A percentile compares a stretch with the other conserved stretches of the same genome.
Evolutionary conservation across 2,888 invertebrate species (phyloP).

Genomic region (Noctua comes): DNA sequence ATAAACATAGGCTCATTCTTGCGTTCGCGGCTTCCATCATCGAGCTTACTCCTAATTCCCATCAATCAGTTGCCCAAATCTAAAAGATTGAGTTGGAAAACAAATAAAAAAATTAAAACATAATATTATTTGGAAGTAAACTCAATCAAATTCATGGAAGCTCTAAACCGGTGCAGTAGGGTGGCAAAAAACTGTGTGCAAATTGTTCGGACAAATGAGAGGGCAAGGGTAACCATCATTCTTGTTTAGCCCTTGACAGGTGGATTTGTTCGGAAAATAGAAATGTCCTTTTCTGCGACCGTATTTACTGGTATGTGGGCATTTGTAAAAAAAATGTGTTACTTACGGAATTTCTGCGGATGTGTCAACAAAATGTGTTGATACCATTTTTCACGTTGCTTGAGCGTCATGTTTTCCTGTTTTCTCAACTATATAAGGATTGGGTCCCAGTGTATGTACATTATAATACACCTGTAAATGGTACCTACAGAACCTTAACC

Average conservation of each 20-base stretch:
- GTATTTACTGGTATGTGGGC: conserved; percentile 34
- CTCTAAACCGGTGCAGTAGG: conserved; percentile 38
- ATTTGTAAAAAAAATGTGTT: conserved; percentile 29
- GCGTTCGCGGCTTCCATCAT: neutral
- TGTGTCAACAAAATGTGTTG: conserved; percentile 13
- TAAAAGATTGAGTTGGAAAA: neutral
- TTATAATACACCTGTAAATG: neutral
- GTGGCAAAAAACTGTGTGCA: conserved; percentile 53
- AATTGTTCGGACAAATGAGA: conserved; percentile 63
- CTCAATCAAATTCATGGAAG: conserved; percentile 40
- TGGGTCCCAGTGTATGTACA: neutral
- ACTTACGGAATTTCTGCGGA: neutral
- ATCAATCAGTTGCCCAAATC: neutral
- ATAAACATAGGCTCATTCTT: too few relatives aligned
- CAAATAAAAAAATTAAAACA: neutral
- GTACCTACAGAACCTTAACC: too few relatives aligned
- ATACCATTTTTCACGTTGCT: neutral
- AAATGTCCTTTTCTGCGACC: conserved; percentile 41
- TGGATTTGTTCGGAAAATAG: conserved; percentile 62
- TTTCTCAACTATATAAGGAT: neutral
- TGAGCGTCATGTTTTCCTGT: neutral
- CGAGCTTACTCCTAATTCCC: neutral
- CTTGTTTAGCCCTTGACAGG: conserved; percentile 68
- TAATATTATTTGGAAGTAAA: conserved; percentile 39
- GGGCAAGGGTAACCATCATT: conserved; percentile 66